phyloP scores from a whole-genome alignment of 2,113 vertebrate species.

The Thalassarche chlororhynchos region DNA sequence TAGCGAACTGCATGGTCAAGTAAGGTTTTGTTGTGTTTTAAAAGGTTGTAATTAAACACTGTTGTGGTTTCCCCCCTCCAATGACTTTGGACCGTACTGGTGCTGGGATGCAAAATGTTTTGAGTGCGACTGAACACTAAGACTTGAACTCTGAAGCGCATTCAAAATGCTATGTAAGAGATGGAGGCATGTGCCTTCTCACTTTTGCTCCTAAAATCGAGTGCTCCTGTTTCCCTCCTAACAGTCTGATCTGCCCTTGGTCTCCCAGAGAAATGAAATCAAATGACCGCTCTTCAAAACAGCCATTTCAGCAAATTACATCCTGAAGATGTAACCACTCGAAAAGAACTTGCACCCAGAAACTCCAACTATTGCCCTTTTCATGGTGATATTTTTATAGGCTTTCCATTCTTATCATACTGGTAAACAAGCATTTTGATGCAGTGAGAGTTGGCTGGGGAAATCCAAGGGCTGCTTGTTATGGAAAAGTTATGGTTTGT shows the following conservation, averaged over 20 bases:
- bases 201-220: constrained; percentile 18
- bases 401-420: constrained; percentile 95
- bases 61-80: neutral
- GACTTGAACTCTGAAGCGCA: constrained; percentile 41
- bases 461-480: constrained; percentile 98
- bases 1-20: neutral
- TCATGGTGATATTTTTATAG: constrained; percentile 94
- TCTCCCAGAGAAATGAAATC: constrained; percentile 64
- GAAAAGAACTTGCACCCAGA: constrained; percentile 36
- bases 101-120: neutral
- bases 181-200: neutral
- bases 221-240: constrained; percentile 1
- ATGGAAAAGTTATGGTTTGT: constrained; percentile 96
- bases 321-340: constrained; percentile 51
- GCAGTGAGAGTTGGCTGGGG: constrained; percentile 95
- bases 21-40: neutral
- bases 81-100: neutral
- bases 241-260: constrained; percentile 25
- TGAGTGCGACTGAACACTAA: neutral
- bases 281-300: constrained; percentile 45
- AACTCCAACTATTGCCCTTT: neutral
- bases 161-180: neutral
- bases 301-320: constrained; percentile 55
- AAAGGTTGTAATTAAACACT: constrained; percentile 20
- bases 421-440: constrained; percentile 98